Base-by-base conservation (phyloP, 30 jellyfish, hydroid and myxozoan species). In the Nemopilema nomurai region DNA sequence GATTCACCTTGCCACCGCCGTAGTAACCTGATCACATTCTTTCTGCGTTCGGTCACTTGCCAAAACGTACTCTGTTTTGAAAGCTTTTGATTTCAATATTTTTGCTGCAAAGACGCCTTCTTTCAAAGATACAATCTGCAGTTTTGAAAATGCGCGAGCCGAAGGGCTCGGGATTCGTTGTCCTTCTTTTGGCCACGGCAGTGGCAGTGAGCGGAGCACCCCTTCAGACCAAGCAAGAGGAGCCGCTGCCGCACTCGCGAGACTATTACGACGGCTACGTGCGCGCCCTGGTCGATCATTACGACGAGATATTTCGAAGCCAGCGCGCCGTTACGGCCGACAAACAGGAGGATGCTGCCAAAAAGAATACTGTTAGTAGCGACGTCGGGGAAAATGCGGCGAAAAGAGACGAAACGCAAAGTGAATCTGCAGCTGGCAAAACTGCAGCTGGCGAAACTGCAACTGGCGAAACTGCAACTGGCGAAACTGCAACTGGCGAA, bases 201-300 rank as follows among this genome's bases (percentile, higher is more conserved):
- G 25, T 62, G 51, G 85, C 26, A 19, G 86, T 66, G 31, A 28
- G 63, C 32, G 80, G 87, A 19, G 90, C 86, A 18, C 92, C 94
- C 57, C 24, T 86, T 28, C 69, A 32, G 22, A 75, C 28, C 23
- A 81, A 72, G n/a, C 86, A 65, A 4, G 90, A 65, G n/a, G 81
- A 86, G 29, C 82, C 68, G 71, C 82, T 94, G 78, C 99, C 99
- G 8, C 99, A 94, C 63, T 83, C 97, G 53, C 89, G 84, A 71
- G 99, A 94, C 29, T 94, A 80, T 62, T 94, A 94, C 77, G 99
- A 96, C 24, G 99, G 99, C 20, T 94, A 94, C 84, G 88, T 94
- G 30, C 82, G 78, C 82, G 99, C 99, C 13, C 81, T 94, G 9
- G 96, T 97, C 30, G 99, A 94, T 87, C 95, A 94, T 82, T 94